Conservation (phyloP, 2,797 vertebrate genomes). For the Poecilia wingei region DNA sequence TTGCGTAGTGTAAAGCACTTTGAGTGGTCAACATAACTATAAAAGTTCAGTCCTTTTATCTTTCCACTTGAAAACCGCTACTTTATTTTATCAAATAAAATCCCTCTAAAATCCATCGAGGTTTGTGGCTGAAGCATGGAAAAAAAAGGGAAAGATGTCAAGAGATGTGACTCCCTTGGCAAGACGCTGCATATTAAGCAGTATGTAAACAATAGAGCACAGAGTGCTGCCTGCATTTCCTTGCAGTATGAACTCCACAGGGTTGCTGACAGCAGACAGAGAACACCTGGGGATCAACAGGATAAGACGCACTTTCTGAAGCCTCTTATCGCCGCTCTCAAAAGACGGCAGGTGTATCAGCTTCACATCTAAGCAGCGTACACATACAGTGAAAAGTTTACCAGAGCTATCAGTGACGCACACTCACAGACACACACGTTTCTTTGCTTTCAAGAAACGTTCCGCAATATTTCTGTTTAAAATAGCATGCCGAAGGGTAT, state of each 20-base stretch:
- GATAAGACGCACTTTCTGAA: conserved; percentile 84
- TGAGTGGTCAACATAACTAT: too few species aligned
- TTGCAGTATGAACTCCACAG: conserved; percentile 88
- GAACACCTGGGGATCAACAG: conserved; percentile 89
- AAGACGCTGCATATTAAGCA: not conserved
- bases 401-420: conserved; percentile 17
- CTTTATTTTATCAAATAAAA: not conserved
- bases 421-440: conserved; percentile 1
- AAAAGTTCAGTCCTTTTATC: too few species aligned
- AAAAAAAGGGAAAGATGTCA: not conserved
- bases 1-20: too few species aligned
- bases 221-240: conserved; percentile 83
- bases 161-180: not conserved
- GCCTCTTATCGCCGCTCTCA: conserved; percentile 69
- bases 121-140: not conserved
- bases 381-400: conserved; percentile 22
- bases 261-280: conserved; percentile 86
- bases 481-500: conserved; percentile 16
- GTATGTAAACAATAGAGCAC: not conserved
- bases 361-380: conserved; percentile 82
- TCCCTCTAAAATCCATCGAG: not conserved
- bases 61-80: not conserved
- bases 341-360: conserved; percentile 84
- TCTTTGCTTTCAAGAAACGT: conserved; percentile 9
- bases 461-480: conserved; percentile 12